Conservation (phyloP, 2,888 invertebrate genomes). For the Pachycephus smyrnensis region DNA sequence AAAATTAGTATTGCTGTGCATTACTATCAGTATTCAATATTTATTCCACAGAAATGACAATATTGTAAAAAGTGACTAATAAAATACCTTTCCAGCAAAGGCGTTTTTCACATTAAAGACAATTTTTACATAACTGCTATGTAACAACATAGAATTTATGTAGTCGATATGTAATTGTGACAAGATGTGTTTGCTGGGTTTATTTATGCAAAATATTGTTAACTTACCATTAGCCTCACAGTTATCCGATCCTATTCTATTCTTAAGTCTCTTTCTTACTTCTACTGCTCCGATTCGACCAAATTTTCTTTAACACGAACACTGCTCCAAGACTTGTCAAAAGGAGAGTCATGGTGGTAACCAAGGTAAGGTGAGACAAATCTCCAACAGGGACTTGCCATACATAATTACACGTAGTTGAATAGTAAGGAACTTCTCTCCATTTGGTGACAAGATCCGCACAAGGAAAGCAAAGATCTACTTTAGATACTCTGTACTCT, state of each 20-base stretch:
- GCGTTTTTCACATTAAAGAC: background rate
- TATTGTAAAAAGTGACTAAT: background rate
- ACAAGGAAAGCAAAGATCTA: conserved; percentile 56
- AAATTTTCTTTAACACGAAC: conserved; percentile 42
- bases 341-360: conserved; percentile 48
- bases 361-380: conserved; percentile 30
- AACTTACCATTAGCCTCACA: background rate
- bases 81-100: background rate
- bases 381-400: conserved; percentile 59
- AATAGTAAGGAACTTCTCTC: conserved; percentile 47
- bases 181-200: background rate
- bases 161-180: background rate
- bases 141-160: background rate
- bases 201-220: conserved; percentile 1
- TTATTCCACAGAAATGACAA: background rate
- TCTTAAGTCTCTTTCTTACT: conserved; percentile 9
- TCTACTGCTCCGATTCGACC: conserved; percentile 10
- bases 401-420: conserved; percentile 33
- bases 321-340: conserved; percentile 46
- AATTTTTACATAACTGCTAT: background rate
- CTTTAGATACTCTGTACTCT: conserved; percentile 50
- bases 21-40: background rate
- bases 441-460: conserved; percentile 47
- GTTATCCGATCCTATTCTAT: conserved; percentile 7
- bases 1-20: background rate